Evolutionary conservation across 2,888 invertebrate species (phyloP).

Genomic region (Sarcophaga subvicina): DNA sequence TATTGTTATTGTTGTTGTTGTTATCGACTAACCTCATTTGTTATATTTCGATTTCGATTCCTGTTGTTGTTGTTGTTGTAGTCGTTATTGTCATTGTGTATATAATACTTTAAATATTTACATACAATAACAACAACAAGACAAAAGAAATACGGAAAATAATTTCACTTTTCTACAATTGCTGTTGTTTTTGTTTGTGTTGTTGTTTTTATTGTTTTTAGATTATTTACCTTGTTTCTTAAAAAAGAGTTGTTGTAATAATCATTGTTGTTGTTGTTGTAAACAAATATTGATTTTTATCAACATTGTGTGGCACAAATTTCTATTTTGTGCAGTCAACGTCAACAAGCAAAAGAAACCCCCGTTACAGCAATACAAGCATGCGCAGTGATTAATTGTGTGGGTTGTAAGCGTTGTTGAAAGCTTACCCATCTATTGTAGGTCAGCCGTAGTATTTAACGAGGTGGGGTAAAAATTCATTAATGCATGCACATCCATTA

Average conservation of each 20-base stretch:
- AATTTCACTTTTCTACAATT: conserved; percentile 46
- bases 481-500: no score
- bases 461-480: no score
- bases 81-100: background rate
- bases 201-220: conserved; percentile 1
- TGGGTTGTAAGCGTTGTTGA: no score
- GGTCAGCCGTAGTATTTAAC: no score
- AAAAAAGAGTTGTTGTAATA: no score
- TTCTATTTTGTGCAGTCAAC: background rate
- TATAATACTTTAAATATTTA: conserved; percentile 51
- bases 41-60: conserved; percentile 9
- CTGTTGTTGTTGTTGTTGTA: conserved; percentile 44
- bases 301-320: conserved; percentile 26
- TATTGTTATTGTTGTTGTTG: conserved; percentile 5
- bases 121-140: conserved; percentile 17
- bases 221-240: conserved; percentile 1
- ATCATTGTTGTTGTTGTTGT: background rate
- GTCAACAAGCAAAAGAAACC: background rate
- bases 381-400: no score
- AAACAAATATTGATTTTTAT: conserved; percentile 30
- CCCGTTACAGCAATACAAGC: background rate
- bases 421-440: no score
- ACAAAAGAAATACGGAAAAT: conserved; percentile 3
- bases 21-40: conserved; percentile 62
- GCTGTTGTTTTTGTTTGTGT: background rate